phyloP scores from a whole-genome alignment of 2,888 invertebrate genomes.

The Orchestes rusci region DNA sequence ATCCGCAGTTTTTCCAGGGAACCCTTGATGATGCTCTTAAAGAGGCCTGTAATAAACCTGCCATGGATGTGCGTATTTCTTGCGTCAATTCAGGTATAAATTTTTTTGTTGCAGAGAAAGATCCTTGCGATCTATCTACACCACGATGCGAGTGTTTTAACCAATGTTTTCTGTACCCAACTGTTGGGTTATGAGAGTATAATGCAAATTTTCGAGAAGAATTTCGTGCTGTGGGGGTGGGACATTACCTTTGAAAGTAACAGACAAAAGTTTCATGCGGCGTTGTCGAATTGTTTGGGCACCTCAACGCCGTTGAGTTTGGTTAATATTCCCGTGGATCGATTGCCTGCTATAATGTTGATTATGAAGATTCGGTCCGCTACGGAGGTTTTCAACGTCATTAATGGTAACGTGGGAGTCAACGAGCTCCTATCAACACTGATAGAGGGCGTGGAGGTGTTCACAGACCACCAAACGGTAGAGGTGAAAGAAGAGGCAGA shows the following conservation, averaged over 20 bases:
- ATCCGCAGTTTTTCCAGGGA: slow-evolving; percentile 88
- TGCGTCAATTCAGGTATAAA: not conserved
- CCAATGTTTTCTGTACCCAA: slow-evolving; percentile 96
- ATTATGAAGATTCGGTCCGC: slow-evolving; percentile 83
- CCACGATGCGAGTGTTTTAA: slow-evolving; percentile 89
- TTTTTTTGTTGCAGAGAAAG: slow-evolving; percentile 62
- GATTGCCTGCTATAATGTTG: slow-evolving; percentile 78
- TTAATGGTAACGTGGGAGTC: slow-evolving; percentile 87
- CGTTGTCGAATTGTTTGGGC: slow-evolving; percentile 71
- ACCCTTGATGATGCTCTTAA: slow-evolving; percentile 84
- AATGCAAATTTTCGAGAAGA: slow-evolving; percentile 78
- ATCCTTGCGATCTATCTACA: slow-evolving; percentile 92
- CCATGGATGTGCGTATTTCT: slow-evolving; percentile 66
- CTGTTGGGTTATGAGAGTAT: slow-evolving; percentile 87
- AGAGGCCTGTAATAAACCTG: slow-evolving; percentile 82
- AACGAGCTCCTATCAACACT: slow-evolving; percentile 82
- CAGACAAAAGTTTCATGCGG: slow-evolving; percentile 67
- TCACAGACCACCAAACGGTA: slow-evolving; percentile 64
- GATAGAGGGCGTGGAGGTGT: slow-evolving; percentile 82
- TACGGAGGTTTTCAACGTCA: slow-evolving; percentile 85
- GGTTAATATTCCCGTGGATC: slow-evolving; percentile 77
- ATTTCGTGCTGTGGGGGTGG: slow-evolving; percentile 96
- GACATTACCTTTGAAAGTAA: slow-evolving; percentile 88
- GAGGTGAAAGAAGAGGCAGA: slow-evolving; percentile 84
- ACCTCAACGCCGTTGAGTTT: slow-evolving; percentile 77